phyloP scores from a whole-genome alignment of 1,140 invertebrate species.

The Heliothis subflexa region DNA sequence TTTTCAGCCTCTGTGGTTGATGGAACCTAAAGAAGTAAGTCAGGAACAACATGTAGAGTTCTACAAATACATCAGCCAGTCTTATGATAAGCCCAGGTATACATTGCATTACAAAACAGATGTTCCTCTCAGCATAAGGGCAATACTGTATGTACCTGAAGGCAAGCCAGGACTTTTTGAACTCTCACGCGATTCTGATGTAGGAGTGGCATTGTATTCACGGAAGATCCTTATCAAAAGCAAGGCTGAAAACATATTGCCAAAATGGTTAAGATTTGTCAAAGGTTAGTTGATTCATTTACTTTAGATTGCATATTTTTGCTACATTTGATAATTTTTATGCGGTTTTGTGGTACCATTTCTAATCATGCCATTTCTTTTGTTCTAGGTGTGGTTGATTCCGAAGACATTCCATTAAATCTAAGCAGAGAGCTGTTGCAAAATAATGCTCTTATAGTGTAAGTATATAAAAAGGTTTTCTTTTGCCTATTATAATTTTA shows the following conservation, averaged over 20 bases:
- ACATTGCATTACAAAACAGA: conserved; percentile 95
- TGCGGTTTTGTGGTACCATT: neutral
- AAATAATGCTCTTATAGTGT: conserved; percentile 96
- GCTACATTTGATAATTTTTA: too few relatives aligned
- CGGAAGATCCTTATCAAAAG: conserved; percentile 96
- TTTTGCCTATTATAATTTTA: neutral
- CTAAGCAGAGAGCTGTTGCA: conserved; percentile 98
- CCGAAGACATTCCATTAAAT: conserved; percentile 99
- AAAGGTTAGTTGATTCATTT: conserved; percentile 88
- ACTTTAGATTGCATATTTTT: neutral
- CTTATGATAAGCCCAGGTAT: conserved; percentile 94
- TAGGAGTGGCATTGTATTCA: conserved; percentile 95
- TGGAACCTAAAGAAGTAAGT: conserved; percentile 95
- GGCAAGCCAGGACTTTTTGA: conserved; percentile 96
- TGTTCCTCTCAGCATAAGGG: conserved; percentile 95
- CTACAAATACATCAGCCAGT: conserved; percentile 94
- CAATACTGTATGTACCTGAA: conserved; percentile 97
- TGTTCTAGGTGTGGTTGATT: conserved; percentile 95
- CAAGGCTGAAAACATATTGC: conserved; percentile 95
- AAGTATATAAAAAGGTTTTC: conserved; percentile 64
- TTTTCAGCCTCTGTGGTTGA: conserved; percentile 95
- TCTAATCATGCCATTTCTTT: conserved; percentile 7
- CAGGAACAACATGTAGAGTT: conserved; percentile 96
- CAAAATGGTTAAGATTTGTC: conserved; percentile 97
- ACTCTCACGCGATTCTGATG: conserved; percentile 92